Percentiles rank a stretch among this genome's conserved stretches.
phyloP scores from a whole-genome alignment of 1,140 invertebrate species.

The Oncopodura yosiiana region DNA sequence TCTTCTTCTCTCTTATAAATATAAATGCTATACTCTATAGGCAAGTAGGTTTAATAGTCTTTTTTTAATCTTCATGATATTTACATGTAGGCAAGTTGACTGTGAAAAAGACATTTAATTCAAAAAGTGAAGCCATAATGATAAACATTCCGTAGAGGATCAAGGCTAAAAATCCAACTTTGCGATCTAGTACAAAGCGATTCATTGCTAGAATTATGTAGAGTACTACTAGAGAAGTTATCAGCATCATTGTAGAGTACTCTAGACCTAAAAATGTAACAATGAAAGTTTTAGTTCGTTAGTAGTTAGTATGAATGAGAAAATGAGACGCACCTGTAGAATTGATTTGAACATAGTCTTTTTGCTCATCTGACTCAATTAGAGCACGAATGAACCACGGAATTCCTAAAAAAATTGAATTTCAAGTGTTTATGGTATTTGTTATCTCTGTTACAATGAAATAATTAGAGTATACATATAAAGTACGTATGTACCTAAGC shows the following conservation, averaged over 20 bases:
- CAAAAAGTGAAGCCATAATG: slow-evolving; percentile 66
- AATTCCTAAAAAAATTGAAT: slow-evolving; percentile 44
- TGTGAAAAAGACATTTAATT: slow-evolving; percentile 74
- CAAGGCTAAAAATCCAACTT: slow-evolving; percentile 57
- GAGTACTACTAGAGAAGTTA: slow-evolving; percentile 38
- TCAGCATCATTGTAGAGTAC: slow-evolving; percentile 39
- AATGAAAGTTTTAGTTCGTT: slow-evolving; percentile 47
- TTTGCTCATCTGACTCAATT: slow-evolving; percentile 32
- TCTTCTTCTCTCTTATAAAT: neutral
- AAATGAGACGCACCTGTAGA: too few relatives aligned
- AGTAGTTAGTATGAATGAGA: slow-evolving; percentile 29
- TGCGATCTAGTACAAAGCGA: slow-evolving; percentile 38
- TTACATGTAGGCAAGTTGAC: slow-evolving; percentile 70
- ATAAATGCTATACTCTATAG: too few relatives aligned
- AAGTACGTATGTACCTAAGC: too few relatives aligned
- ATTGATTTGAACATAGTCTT: slow-evolving; percentile 36
- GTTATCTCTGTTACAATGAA: too few relatives aligned
- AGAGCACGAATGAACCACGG: slow-evolving; percentile 46
- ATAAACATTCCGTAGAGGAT: slow-evolving; percentile 68
- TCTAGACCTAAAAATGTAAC: too few relatives aligned
- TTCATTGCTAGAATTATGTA: slow-evolving; percentile 36
- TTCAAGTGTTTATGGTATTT: slow-evolving; percentile 42
- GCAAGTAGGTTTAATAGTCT: too few relatives aligned
- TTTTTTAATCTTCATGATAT: slow-evolving; percentile 27
- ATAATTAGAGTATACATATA: neutral